Evolutionary conservation across 2,797 vertebrate genomes (phyloP), one percentile per base, ranked within the genome.

Genomic region (Lepilemur septentrionalis): DNA sequence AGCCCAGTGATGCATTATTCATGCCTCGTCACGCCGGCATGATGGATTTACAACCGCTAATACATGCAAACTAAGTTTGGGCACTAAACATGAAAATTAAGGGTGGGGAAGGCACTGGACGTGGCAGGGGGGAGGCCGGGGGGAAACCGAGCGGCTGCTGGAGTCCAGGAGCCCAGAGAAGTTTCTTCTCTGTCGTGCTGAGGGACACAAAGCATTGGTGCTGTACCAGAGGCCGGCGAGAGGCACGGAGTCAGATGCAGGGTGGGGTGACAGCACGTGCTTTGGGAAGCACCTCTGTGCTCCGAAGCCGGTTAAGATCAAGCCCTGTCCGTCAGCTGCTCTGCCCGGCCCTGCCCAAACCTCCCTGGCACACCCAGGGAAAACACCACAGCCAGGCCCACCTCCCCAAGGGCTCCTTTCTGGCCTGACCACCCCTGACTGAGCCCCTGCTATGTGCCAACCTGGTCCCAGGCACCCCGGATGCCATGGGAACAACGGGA

Each of bases 1-100:
- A 97, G 97, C 93, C 97, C 97, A 4, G 94, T 0, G 4, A 98
- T 98, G 98, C 96, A 98, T 98, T 98, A 98, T 98, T 98, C 98
- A 98, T 98, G 72, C 63, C 1, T 32, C 63, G 41, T 92, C 86
- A 13, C 20, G 43, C 78, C 20, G 95, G 90, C 55, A 38, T 97
- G 98, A 97, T 91, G 96, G 98, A 98, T 98, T 98, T 98, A 98
- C 76, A 95, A 94, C 97, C 28, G 90, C 97, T 98, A 98, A 98
- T 97, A 97, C 97, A 98, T 97, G 98, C 98, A 98, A 98, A 98
- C 97, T 89, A 96, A 97, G 96, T 98, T 97, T 97, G 94, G 96
- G 97, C 96, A 52, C 96, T 97, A 98, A 98, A 98, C 67, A 90
- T 79, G 96, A 82, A 98, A 98, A 98, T 97, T 97, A 97, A 95